phyloP scores from a whole-genome alignment of 2,797 vertebrate species.

The Semaprochilodus insignis region DNA sequence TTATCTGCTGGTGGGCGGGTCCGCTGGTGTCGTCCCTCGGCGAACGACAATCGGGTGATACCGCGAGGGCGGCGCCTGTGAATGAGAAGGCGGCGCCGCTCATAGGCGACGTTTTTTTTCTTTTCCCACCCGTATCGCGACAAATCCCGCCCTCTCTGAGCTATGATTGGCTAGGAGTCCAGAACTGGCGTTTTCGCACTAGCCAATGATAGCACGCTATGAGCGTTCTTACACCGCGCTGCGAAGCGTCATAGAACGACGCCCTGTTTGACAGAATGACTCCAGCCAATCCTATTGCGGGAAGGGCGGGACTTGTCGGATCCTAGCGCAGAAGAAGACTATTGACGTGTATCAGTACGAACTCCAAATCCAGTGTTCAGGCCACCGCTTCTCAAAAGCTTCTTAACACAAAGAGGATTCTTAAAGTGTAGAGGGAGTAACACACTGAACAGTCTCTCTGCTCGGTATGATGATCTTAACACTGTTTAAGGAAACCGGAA shows the following conservation, averaged over 20 bases:
- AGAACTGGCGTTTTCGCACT: not conserved
- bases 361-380: too few relatives aligned
- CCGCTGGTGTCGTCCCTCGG: not conserved
- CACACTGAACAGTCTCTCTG: too few relatives aligned
- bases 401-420: too few relatives aligned
- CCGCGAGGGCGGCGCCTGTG: conserved; percentile 75
- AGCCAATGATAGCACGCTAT: not conserved
- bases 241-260: not conserved
- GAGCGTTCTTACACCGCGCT: not conserved
- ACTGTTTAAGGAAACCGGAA: too few relatives aligned
- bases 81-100: conserved; percentile 65
- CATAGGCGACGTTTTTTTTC: conserved; percentile 12
- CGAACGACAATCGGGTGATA: conserved; percentile 78
- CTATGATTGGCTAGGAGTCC: not conserved
- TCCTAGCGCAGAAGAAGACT: too few relatives aligned
- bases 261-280: not conserved
- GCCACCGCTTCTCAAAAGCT: too few relatives aligned
- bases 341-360: too few relatives aligned
- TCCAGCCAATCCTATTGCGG: not conserved
- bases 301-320: not conserved
- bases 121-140: not conserved
- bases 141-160: not conserved
- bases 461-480: too few relatives aligned
- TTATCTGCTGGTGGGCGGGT: conserved; percentile 9
- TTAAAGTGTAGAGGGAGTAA: too few relatives aligned